A percentile compares a stretch with the other conserved stretches of the same genome.
Conservation (phyloP, 2,113 vertebrate genomes). For the Leuciscus idus region DNA sequence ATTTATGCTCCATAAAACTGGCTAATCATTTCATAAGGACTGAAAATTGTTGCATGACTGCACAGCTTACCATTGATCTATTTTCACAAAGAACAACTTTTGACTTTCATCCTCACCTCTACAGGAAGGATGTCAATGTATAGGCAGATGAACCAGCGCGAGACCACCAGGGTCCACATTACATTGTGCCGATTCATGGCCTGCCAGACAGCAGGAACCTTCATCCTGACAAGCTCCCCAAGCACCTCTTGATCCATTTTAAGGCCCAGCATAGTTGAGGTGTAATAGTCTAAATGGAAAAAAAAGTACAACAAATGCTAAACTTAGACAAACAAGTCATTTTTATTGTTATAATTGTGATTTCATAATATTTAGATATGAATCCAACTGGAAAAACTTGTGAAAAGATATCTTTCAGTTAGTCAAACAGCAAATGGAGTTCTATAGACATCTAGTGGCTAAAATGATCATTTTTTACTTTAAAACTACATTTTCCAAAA, state of each 20-base stretch:
- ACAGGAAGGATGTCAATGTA: conserved; percentile 93
- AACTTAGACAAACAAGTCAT: too few relatives aligned
- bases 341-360: too few relatives aligned
- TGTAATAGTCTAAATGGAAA: conserved; percentile 87
- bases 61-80: not conserved
- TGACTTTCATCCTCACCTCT: conserved; percentile 78
- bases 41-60: not conserved
- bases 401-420: too few relatives aligned
- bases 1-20: not conserved
- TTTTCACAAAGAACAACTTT: not conserved
- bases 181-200: conserved; percentile 84
- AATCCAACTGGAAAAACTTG: too few relatives aligned
- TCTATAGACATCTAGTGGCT: too few relatives aligned
- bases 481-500: too few relatives aligned
- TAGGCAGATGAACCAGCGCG: conserved; percentile 96
- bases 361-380: too few relatives aligned
- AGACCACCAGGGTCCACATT: conserved; percentile 90
- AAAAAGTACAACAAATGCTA: not conserved
- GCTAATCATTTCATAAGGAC: not conserved
- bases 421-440: too few relatives aligned
- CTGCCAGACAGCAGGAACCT: conserved; percentile 86
- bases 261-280: conserved; percentile 88
- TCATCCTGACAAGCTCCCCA: conserved; percentile 87
- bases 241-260: conserved; percentile 93
- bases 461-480: too few relatives aligned